Percentiles rank a stretch among this genome's conserved stretches.
phyloP scores from a whole-genome alignment of 1,140 invertebrate genomes.

The Drosophila simulans region DNA sequence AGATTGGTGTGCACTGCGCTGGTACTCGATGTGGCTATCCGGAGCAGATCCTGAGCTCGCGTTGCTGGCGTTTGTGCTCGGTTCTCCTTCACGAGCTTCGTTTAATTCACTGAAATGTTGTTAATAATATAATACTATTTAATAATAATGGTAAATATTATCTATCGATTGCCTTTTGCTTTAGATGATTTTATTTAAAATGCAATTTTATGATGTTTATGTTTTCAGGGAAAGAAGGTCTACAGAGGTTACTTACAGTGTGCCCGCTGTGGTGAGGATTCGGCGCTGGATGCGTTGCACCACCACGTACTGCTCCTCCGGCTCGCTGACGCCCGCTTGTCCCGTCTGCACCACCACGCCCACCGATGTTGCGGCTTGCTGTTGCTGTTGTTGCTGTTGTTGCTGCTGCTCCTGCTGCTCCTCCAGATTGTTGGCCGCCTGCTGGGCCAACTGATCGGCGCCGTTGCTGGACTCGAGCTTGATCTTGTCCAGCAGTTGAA shows the following conservation, averaged over 20 bases:
- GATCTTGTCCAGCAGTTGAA: conserved; percentile 74
- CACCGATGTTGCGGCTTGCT: conserved; percentile 40
- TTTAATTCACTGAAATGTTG: conserved; percentile 59
- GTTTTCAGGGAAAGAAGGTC: not conserved
- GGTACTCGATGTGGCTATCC: conserved; percentile 65
- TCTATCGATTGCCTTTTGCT: not conserved
- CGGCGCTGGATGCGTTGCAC: conserved; percentile 62
- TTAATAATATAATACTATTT: not conserved
- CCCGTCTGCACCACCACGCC: conserved; percentile 62
- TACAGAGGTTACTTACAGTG: conserved; percentile 60
- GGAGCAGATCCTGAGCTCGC: conserved; percentile 58
- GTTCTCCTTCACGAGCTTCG: conserved; percentile 67
- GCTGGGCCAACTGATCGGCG: conserved; percentile 45
- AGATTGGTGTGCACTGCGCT: conserved; percentile 60
- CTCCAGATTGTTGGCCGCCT: conserved; percentile 44
- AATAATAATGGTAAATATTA: not conserved
- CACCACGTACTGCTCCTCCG: conserved; percentile 63
- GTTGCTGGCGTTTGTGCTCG: conserved; percentile 56
- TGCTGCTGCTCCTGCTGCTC: conserved; percentile 63
- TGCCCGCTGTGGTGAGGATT: conserved; percentile 76
- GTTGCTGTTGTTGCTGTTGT: conserved; percentile 49
- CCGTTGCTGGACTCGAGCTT: conserved; percentile 72
- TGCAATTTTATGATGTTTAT: not conserved
- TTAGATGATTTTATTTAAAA: not conserved
- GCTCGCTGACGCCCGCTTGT: conserved; percentile 50